Percentiles rank a stretch among this genome's conserved stretches.
Conservation (phyloP, 2,797 vertebrate species). For the Protosalanx chinensis region DNA sequence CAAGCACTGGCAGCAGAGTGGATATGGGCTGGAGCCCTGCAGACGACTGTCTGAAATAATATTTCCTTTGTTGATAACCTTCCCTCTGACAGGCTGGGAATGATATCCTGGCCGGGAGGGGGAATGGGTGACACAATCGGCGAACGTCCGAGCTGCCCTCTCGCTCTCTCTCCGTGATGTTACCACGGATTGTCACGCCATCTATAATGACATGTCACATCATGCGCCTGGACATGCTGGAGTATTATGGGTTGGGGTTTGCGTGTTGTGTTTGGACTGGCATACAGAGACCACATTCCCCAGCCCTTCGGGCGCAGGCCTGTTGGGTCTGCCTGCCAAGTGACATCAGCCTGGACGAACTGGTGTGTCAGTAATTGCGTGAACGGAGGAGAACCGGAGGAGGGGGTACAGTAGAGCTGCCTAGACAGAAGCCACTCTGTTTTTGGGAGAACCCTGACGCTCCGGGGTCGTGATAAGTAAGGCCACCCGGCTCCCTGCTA, state of each 20-base stretch:
- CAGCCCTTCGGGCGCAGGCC: background rate
- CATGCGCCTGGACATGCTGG: background rate
- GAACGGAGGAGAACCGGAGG: background rate
- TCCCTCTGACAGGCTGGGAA: conserved; percentile 29
- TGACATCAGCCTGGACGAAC: conserved; percentile 14
- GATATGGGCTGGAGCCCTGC: conserved; percentile 28
- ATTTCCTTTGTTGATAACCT: conserved; percentile 43
- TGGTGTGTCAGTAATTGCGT: conserved; percentile 10
- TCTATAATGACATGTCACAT: background rate
- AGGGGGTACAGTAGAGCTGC: background rate
- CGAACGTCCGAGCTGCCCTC: conserved; percentile 11
- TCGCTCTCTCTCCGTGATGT: background rate
- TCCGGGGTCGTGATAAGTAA: conserved; percentile 24
- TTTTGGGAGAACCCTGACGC: background rate
- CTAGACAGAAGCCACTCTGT: background rate
- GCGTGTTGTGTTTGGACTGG: too few species aligned
- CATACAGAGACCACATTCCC: too few species aligned
- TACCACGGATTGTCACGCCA: background rate
- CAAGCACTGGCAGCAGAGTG: conserved; percentile 14
- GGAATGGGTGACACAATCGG: background rate
- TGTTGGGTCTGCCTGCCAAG: conserved; percentile 7
- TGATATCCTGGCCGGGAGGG: conserved; percentile 30
- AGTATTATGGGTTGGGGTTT: too few species aligned
- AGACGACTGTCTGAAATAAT: conserved; percentile 44
- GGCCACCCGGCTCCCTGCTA: conserved; percentile 14